These are phyloP conservation scores for Synanthedon formicaeformis DNA, from an alignment of 2,888 invertebrate species.

Conservation along the genomic window DNA sequence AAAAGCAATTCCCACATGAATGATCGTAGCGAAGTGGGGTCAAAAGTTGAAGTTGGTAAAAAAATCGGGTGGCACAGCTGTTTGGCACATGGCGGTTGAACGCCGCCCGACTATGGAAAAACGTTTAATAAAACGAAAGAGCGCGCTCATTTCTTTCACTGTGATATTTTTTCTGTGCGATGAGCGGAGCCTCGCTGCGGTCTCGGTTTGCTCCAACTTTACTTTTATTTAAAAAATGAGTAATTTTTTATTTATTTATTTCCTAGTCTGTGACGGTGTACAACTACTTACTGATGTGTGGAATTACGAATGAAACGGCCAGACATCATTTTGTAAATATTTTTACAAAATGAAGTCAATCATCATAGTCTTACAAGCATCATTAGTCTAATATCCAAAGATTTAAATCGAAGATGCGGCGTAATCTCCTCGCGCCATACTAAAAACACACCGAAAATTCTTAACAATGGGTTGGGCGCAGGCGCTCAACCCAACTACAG, in stretches of 20 bases:
- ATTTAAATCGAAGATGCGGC: too few relatives aligned
- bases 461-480: too few relatives aligned
- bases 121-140: constrained; percentile 43
- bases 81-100: constrained; percentile 47
- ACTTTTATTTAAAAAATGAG: neutral
- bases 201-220: neutral
- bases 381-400: too few relatives aligned
- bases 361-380: too few relatives aligned
- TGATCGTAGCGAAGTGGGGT: constrained; percentile 62
- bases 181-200: constrained; percentile 2
- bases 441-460: too few relatives aligned
- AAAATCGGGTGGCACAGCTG: constrained; percentile 58
- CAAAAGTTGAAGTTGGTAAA: constrained; percentile 62
- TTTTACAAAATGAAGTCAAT: too few relatives aligned
- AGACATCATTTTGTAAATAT: too few relatives aligned
- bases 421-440: too few relatives aligned
- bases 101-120: constrained; percentile 28
- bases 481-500: too few relatives aligned
- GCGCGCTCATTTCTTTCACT: constrained; percentile 29
- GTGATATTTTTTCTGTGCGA: constrained; percentile 24
- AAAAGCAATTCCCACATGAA: constrained; percentile 61
- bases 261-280: neutral
- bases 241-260: neutral
- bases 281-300: neutral
- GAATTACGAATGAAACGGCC: too few relatives aligned